These are phyloP conservation scores for Chalcis sispes DNA, from an alignment of 2,888 invertebrate genomes.

Conservation along the genomic window DNA sequence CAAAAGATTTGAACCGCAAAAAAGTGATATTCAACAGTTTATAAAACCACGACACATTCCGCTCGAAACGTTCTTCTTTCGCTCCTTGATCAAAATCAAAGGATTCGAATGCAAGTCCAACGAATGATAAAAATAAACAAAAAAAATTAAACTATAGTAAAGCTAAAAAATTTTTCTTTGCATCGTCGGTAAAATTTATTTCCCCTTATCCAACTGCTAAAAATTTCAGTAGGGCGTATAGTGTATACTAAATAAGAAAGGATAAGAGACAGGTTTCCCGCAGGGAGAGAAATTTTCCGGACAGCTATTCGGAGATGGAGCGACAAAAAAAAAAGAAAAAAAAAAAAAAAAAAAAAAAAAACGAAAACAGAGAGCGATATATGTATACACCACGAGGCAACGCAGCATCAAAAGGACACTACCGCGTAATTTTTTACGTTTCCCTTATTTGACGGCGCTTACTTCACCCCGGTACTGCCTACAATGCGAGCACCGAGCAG, in stretches of 20 bases:
- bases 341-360: no score
- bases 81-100: no score
- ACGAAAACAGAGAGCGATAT: no score
- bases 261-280: not conserved
- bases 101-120: not conserved
- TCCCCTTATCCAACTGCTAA: not conserved
- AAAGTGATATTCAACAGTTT: no score
- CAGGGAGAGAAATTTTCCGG: slow-evolving; percentile 3
- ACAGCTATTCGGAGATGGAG: no score
- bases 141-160: not conserved
- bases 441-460: slow-evolving; percentile 39
- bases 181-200: slow-evolving; percentile 14
- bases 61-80: no score
- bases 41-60: no score
- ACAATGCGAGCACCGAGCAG: slow-evolving; percentile 30
- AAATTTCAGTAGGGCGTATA: not conserved
- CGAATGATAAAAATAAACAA: not conserved
- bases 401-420: slow-evolving; percentile 36
- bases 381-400: not conserved
- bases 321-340: no score
- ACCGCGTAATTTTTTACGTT: slow-evolving; percentile 48
- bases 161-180: not conserved
- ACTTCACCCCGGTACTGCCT: not conserved
- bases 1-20: no score
- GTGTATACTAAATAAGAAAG: slow-evolving; percentile 15